These are phyloP conservation scores for Drosophila koepferae DNA, from an alignment of 2,888 invertebrate species.

Conservation along the genomic window DNA sequence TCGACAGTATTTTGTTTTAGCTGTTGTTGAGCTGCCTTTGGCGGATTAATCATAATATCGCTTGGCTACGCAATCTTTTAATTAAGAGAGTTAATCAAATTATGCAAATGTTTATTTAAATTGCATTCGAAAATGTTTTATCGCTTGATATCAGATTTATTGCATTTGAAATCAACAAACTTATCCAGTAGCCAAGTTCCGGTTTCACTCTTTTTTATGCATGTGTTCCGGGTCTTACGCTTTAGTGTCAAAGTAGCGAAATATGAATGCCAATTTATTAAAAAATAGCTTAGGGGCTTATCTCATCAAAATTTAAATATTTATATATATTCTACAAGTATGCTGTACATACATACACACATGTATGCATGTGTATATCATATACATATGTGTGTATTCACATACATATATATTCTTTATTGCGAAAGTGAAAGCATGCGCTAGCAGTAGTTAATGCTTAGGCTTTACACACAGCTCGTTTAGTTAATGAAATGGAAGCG, in stretches of 20 bases:
- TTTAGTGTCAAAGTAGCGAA: not conserved
- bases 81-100: not conserved
- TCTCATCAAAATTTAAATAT: not conserved
- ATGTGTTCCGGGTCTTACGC: conserved; percentile 15
- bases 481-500: conserved; percentile 41
- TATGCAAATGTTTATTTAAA: conserved; percentile 12
- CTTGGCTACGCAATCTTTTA: not conserved
- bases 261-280: not conserved
- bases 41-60: not conserved
- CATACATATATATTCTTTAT: not conserved
- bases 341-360: too few species aligned
- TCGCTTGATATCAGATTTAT: not conserved
- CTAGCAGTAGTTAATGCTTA: conserved; percentile 16
- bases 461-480: conserved; percentile 29
- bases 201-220: conserved; percentile 36
- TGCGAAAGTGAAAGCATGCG: conserved; percentile 23
- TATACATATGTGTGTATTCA: not conserved
- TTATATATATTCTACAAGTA: not conserved
- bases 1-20: too few species aligned
- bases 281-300: not conserved
- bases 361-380: not conserved
- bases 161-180: not conserved
- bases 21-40: not conserved
- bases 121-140: conserved; percentile 7
- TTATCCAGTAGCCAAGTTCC: conserved; percentile 23